A percentile compares a stretch with the other conserved stretches of the same genome.
Evolutionary conservation across 2,113 vertebrate genomes (phyloP).

Genomic region (Mola mola): DNA sequence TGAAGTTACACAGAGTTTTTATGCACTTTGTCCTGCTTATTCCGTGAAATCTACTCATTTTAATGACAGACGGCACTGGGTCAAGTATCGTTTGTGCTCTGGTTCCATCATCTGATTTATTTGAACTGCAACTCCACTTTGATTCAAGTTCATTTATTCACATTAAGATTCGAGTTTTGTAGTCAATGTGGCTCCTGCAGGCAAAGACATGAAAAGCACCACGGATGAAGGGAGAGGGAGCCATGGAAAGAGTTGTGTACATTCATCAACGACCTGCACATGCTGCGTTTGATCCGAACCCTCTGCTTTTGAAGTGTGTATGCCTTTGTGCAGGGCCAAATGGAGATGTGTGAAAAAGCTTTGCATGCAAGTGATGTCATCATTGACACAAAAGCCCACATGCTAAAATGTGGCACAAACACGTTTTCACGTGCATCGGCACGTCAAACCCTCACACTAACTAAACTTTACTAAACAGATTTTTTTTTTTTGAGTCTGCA

Average conservation of each 20-base stretch:
- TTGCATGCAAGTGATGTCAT: constrained; percentile 57
- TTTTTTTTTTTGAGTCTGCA: too few relatives aligned
- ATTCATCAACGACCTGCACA: constrained; percentile 65
- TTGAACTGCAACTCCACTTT: constrained; percentile 61
- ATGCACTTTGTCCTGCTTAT: constrained; percentile 16
- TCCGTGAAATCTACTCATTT: constrained; percentile 53
- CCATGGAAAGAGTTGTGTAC: constrained; percentile 67
- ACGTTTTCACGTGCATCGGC: constrained; percentile 5
- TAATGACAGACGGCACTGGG: constrained; percentile 38
- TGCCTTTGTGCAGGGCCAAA: constrained; percentile 73
- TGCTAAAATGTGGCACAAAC: constrained; percentile 9
- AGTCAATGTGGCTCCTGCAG: constrained; percentile 65
- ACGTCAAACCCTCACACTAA: constrained; percentile 27
- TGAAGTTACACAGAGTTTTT: too few relatives aligned
- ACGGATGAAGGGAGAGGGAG: constrained; percentile 71
- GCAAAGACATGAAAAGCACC: constrained; percentile 74
- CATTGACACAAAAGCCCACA: constrained; percentile 27
- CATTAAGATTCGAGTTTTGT: constrained; percentile 71
- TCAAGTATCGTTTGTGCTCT: constrained; percentile 43
- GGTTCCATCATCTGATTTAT: constrained; percentile 61
- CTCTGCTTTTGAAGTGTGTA: constrained; percentile 67
- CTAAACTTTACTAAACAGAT: too few relatives aligned
- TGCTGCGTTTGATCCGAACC: constrained; percentile 69
- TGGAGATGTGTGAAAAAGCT: constrained; percentile 32
- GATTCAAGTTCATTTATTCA: constrained; percentile 72